Base-by-base conservation (phyloP, 2,113 vertebrate genomes). In the Lepidothrix coronata region DNA sequence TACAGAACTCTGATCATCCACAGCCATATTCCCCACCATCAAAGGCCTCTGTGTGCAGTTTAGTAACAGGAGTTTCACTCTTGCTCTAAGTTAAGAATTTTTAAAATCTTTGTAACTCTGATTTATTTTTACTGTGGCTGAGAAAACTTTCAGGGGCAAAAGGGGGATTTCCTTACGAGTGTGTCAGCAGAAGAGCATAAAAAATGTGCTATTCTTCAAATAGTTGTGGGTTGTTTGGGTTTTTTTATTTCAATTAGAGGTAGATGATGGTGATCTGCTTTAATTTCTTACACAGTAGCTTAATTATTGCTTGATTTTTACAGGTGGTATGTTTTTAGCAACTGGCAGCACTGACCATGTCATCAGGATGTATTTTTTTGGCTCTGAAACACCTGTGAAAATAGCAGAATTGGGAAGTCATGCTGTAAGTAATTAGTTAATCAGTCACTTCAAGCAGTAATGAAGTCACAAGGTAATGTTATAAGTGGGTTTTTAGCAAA, bases 361-460 rank as follows among this genome's bases (percentile, higher is more conserved):
- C 91, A 99, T 99, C 97, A 98, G 99, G 96, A 99, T 99, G 97
- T 99, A 99, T 95, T 99, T 98, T 97, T 95, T 99, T 98, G 99
- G 99, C 76, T 98, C 98, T 93, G 99, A 99, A 95, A 98, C 93
- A 88, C 99, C 99, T 59, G 99, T 99, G 96, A 99, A 99, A 97
- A 98, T 99, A 57, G 98, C 99, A 14, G 99, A 99, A 97, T 98
- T 99, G 57, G 98, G 99, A 93, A 98, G 98, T 41, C 99, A 99
- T 96, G 99, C 98, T 57, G 99, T 99, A 98, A 98, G 98, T 96
- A 89, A 84, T 84, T 63, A 71, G 27, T 70, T 95, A 62, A 62
- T 74, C 65, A 58, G 16, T 90, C 35, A 11, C 24, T 91, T 46
- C 30, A 77, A 75, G 39, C 41, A 66, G 37, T 73, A 23, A 5